Conservation (phyloP, 1,140 invertebrate species). For the Lepidurus arcticus region DNA sequence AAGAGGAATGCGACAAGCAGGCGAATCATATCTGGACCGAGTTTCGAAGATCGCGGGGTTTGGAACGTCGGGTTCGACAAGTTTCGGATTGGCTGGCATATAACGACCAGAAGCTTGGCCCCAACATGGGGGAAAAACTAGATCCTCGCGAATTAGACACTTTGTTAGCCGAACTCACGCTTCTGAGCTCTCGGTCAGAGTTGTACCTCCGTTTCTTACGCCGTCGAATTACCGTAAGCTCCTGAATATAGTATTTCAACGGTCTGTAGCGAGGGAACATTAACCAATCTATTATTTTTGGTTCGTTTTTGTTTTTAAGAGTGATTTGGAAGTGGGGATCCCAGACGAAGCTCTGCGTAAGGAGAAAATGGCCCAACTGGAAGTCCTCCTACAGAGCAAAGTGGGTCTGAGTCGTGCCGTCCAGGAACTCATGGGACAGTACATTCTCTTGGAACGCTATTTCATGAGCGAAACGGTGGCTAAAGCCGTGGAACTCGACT, state of each 20-base stretch:
- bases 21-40: constrained; percentile 62
- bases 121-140: constrained; percentile 43
- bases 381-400: constrained; percentile 59
- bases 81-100: constrained; percentile 49
- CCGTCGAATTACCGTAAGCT: constrained; percentile 58
- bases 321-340: constrained; percentile 61
- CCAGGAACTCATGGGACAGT: constrained; percentile 84
- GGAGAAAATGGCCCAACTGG: constrained; percentile 54
- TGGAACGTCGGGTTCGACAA: constrained; percentile 59
- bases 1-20: constrained; percentile 81
- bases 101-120: constrained; percentile 37
- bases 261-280: neutral
- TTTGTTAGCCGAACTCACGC: constrained; percentile 80
- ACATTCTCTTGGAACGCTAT: constrained; percentile 89
- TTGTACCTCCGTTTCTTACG: constrained; percentile 85
- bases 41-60: constrained; percentile 67
- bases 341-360: constrained; percentile 51
- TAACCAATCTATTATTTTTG: neutral
- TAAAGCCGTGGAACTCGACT: constrained; percentile 87
- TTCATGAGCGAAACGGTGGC: constrained; percentile 93
- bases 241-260: neutral
- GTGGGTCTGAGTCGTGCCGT: constrained; percentile 75
- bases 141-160: constrained; percentile 85
- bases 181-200: constrained; percentile 83
- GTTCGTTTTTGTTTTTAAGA: constrained; percentile 45